Evolutionary conservation across 2,888 invertebrate genomes (phyloP).

Genomic region (Elysia crispata): DNA sequence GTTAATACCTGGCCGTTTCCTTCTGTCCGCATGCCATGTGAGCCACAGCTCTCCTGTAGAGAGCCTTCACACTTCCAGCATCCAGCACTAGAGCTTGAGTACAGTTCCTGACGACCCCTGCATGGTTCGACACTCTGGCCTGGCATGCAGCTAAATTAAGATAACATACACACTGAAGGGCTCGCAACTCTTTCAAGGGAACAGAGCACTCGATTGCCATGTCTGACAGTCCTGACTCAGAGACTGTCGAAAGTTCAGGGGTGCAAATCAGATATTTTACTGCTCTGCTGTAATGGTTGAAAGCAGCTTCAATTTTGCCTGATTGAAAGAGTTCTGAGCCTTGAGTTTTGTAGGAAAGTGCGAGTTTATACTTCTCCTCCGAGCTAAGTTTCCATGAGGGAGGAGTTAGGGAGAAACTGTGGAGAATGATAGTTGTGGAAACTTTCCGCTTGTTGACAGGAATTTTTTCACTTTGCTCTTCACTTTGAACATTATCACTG

Average conservation of each 20-base stretch:
- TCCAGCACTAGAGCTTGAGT: slow-evolving; percentile 78
- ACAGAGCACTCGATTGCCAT: slow-evolving; percentile 31
- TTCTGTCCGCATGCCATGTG: slow-evolving; percentile 80
- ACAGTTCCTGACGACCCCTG: slow-evolving; percentile 83
- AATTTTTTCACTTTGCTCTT: too few species aligned
- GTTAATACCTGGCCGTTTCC: slow-evolving; percentile 39
- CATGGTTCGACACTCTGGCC: slow-evolving; percentile 83
- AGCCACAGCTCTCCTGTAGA: slow-evolving; percentile 80
- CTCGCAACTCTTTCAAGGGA: slow-evolving; percentile 41
- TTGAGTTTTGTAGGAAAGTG: slow-evolving; percentile 57
- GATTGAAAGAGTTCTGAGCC: slow-evolving; percentile 83
- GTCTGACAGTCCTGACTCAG: slow-evolving; percentile 25
- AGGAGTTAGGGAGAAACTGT: slow-evolving; percentile 43
- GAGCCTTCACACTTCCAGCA: slow-evolving; percentile 79
- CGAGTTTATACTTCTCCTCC: slow-evolving; percentile 57
- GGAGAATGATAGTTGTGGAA: slow-evolving; percentile 33
- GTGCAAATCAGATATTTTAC: slow-evolving; percentile 84
- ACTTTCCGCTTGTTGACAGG: background rate
- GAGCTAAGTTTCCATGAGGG: slow-evolving; percentile 54
- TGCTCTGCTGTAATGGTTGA: slow-evolving; percentile 85
- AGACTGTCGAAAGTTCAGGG: slow-evolving; percentile 36
- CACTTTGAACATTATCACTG: too few species aligned
- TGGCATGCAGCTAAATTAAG: slow-evolving; percentile 91
- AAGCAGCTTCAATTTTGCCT: slow-evolving; percentile 84
- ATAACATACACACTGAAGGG: slow-evolving; percentile 80